phyloP scores from a whole-genome alignment of 2,797 vertebrate genomes.

The Rhadinocentrus ornatus region DNA sequence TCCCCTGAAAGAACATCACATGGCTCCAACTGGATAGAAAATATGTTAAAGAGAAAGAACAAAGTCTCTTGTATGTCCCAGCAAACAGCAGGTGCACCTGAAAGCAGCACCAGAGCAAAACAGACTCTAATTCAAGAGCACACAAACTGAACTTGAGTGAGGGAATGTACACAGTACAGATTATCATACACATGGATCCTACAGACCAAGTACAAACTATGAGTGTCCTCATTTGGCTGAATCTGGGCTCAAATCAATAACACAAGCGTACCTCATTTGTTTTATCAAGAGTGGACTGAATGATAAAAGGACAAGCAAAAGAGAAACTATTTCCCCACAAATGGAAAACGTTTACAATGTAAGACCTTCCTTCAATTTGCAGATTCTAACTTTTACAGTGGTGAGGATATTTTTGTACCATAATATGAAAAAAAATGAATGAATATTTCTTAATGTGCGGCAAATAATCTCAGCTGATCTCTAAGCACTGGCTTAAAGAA shows the following conservation, averaged over 20 bases:
- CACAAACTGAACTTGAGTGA: conserved; percentile 15
- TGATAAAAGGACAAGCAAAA: conserved; percentile 19
- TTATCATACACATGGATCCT: conserved; percentile 3
- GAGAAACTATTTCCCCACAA: background rate
- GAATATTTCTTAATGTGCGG: conserved; percentile 1
- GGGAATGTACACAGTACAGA: background rate
- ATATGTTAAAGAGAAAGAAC: conserved; percentile 62
- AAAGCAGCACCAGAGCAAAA: conserved; percentile 31
- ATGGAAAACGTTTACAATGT: background rate
- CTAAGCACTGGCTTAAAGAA: background rate
- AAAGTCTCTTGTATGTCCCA: conserved; percentile 63
- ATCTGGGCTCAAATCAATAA: conserved; percentile 24
- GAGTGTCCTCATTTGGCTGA: conserved; percentile 35
- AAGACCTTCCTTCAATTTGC: background rate
- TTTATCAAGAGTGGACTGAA: background rate
- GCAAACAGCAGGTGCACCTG: conserved; percentile 50
- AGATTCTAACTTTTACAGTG: conserved; percentile 9
- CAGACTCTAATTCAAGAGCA: conserved; percentile 35
- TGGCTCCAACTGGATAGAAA: conserved; percentile 79
- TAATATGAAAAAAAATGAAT: conserved; percentile 24
- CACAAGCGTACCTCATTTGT: conserved; percentile 36
- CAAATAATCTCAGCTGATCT: conserved; percentile 10
- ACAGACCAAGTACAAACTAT: conserved; percentile 51
- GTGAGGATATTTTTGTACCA: background rate
- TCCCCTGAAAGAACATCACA: conserved; percentile 66